These are phyloP conservation scores for Bombyx mandarina DNA, from an alignment of 1,140 invertebrate species.

Conservation along the genomic window DNA sequence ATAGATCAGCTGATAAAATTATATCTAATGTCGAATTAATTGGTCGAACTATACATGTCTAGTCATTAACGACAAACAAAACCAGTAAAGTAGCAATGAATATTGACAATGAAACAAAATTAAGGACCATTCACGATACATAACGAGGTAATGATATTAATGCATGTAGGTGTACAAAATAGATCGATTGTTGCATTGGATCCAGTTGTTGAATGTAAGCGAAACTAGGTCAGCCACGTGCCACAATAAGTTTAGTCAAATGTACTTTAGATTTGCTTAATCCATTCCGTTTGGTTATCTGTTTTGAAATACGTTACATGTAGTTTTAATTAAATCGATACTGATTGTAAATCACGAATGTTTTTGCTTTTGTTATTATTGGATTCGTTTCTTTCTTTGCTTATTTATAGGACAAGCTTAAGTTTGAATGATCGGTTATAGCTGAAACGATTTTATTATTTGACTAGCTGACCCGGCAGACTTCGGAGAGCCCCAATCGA, in stretches of 20 bases:
- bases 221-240: conserved; percentile 42
- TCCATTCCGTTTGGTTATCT: neutral
- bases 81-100: neutral
- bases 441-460: too few relatives aligned
- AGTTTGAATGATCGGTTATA: too few relatives aligned
- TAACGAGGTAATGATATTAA: neutral
- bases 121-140: neutral
- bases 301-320: neutral
- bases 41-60: neutral
- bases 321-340: too few relatives aligned
- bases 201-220: neutral
- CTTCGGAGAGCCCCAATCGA: too few relatives aligned
- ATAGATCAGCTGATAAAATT: too few relatives aligned
- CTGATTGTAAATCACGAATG: too few relatives aligned
- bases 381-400: too few relatives aligned
- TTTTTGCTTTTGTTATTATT: too few relatives aligned
- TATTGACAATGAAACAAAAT: neutral
- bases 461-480: too few relatives aligned
- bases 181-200: neutral
- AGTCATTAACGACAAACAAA: conserved; percentile 1
- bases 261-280: too few relatives aligned
- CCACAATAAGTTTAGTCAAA: conserved; percentile 16
- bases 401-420: too few relatives aligned
- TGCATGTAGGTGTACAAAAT: neutral
- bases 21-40: too few relatives aligned